Conservation (phyloP, 2,888 invertebrate genomes). For the Metopia argyrocephala region DNA sequence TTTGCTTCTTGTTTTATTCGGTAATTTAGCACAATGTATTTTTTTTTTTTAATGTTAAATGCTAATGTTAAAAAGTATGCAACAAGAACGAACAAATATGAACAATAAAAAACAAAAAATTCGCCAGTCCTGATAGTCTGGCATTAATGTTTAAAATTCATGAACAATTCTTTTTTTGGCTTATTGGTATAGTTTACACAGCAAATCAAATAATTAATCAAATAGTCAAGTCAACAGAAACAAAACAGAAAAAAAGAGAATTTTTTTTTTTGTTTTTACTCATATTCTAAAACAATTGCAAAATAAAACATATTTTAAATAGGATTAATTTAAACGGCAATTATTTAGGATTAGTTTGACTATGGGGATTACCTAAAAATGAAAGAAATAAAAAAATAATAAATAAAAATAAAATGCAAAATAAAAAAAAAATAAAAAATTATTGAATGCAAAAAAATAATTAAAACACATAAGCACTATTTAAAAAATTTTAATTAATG, state of each 20-base stretch:
- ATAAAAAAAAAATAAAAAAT: constrained; percentile 35
- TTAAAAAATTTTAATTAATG: constrained; percentile 5
- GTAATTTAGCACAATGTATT: constrained; percentile 40
- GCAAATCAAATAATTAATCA: constrained; percentile 32
- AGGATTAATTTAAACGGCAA: constrained; percentile 64
- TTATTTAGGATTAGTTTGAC: constrained; percentile 78
- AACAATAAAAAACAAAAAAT: constrained; percentile 16
- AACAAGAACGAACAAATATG: constrained; percentile 50
- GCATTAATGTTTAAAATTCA: neutral
- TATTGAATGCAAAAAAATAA: constrained; percentile 18
- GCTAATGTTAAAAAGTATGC: constrained; percentile 26
- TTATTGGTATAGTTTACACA: constrained; percentile 32
- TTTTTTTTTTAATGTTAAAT: constrained; percentile 39
- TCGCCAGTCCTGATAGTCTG: neutral
- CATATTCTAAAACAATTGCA: constrained; percentile 65
- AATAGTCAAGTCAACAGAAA: constrained; percentile 58
- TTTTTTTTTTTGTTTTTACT: constrained; percentile 58
- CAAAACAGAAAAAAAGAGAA: constrained; percentile 64
- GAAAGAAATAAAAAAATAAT: constrained; percentile 69
- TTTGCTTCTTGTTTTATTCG: constrained; percentile 27
- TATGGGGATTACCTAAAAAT: constrained; percentile 77
- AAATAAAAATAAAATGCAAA: constrained; percentile 57
- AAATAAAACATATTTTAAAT: neutral
- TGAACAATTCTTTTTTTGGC: constrained; percentile 17
- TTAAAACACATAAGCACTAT: constrained; percentile 47